Percentiles rank a stretch among this genome's conserved stretches.
phyloP scores from a whole-genome alignment of 2,888 invertebrate genomes.

The Mythimna albipuncta region DNA sequence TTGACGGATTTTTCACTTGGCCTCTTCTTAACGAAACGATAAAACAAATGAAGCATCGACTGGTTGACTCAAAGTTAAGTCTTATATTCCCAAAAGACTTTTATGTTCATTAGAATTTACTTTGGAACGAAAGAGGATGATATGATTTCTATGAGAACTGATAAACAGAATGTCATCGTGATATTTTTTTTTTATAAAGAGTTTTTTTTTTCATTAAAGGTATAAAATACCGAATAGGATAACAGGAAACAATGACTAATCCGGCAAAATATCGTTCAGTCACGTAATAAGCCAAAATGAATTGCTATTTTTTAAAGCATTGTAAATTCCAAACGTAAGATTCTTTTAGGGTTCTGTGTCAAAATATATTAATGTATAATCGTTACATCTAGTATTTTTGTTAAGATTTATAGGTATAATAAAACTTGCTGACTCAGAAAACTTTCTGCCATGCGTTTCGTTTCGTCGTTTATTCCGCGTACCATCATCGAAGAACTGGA shows the following conservation, averaged over 20 bases:
- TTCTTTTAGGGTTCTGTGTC: constrained; percentile 15
- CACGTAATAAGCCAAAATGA: constrained; percentile 77
- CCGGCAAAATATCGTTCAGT: constrained; percentile 72
- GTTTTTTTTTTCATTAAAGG: constrained; percentile 52
- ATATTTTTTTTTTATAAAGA: constrained; percentile 52
- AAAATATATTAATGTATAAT: not conserved
- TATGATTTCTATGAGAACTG: constrained; percentile 74
- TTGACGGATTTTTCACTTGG: constrained; percentile 87
- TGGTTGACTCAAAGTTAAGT: constrained; percentile 77
- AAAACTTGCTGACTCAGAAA: no score
- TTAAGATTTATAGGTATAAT: not conserved
- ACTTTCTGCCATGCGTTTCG: no score
- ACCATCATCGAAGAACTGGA: no score
- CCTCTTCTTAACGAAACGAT: constrained; percentile 83
- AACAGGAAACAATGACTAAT: constrained; percentile 74
- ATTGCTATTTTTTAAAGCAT: constrained; percentile 68
- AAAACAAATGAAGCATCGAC: constrained; percentile 86
- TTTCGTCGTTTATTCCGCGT: no score
- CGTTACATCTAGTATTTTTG: not conserved
- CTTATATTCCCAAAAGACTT: constrained; percentile 73
- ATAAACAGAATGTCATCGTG: constrained; percentile 70
- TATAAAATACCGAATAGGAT: constrained; percentile 38
- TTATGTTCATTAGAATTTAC: constrained; percentile 79
- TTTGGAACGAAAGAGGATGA: constrained; percentile 72
- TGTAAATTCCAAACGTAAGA: constrained; percentile 64